phyloP scores from a whole-genome alignment of 2,113 vertebrate genomes.

The Neogobius melanostomus region DNA sequence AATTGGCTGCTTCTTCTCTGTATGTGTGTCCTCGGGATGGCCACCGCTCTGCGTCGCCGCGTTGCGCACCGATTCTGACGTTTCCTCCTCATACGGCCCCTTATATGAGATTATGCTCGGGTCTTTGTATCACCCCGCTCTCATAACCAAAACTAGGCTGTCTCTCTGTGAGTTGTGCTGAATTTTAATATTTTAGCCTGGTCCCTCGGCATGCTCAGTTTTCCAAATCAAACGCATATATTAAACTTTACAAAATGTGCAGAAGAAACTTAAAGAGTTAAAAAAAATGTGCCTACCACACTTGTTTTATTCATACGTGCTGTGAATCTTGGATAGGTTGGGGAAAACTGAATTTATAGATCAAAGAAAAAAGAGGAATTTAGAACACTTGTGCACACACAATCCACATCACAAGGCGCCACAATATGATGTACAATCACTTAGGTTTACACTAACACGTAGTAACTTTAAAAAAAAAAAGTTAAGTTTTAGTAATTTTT shows the following conservation, averaged over 20 bases:
- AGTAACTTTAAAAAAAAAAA: too few species aligned
- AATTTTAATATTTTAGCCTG: constrained; percentile 38
- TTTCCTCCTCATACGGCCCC: neutral
- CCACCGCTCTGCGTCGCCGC: constrained; percentile 23
- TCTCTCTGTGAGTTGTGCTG: constrained; percentile 19
- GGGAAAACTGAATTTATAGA: too few species aligned
- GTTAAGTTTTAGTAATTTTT: too few species aligned
- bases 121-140: neutral
- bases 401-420: too few species aligned
- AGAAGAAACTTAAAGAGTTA: neutral
- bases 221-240: neutral
- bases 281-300: too few species aligned
- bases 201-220: constrained; percentile 9
- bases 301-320: too few species aligned
- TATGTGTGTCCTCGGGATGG: neutral
- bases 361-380: too few species aligned
- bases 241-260: constrained; percentile 1
- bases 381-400: too few species aligned
- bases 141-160: neutral
- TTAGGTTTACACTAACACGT: too few species aligned
- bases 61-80: constrained; percentile 6
- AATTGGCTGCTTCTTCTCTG: constrained; percentile 30
- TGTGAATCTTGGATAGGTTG: too few species aligned
- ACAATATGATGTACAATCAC: too few species aligned
- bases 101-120: neutral